Evolutionary conservation across 1,140 invertebrate genomes (phyloP).

Genomic region (Fopius arisanus): DNA sequence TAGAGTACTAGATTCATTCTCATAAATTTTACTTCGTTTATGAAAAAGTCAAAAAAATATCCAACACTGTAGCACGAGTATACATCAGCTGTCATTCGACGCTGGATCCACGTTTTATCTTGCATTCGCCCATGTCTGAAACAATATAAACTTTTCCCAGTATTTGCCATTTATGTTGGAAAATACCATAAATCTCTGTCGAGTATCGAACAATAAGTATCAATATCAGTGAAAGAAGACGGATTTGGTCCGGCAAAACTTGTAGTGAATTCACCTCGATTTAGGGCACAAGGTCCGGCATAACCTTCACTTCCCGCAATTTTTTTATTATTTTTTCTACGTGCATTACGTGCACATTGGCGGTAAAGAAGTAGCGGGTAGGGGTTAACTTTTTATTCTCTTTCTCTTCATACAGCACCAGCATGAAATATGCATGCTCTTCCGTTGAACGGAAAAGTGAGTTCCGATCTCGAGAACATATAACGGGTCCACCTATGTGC

Average conservation of each 20-base stretch:
- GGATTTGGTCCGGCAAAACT: not conserved
- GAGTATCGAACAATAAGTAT: not conserved
- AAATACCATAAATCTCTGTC: not conserved
- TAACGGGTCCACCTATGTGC: slow-evolving; percentile 1
- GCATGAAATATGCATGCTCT: slow-evolving; percentile 53
- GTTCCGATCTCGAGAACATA: slow-evolving; percentile 27
- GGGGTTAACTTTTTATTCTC: not conserved
- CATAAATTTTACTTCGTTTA: no score
- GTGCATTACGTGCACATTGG: not conserved
- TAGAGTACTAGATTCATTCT: no score
- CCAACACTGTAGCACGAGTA: no score
- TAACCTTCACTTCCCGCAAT: not conserved
- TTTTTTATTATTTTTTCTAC: not conserved
- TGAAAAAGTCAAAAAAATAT: no score
- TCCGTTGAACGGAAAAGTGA: slow-evolving; percentile 38
- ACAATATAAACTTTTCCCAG: no score
- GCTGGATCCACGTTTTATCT: no score
- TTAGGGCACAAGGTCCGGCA: not conserved
- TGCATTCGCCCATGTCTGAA: no score
- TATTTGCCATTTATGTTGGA: no score
- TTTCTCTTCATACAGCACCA: not conserved
- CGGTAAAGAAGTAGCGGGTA: not conserved
- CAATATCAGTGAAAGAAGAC: not conserved
- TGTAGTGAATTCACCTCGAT: not conserved
- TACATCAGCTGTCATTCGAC: no score